Evolutionary conservation across 2,113 vertebrate genomes (phyloP).

Genomic region (Odocoileus hemionus): DNA sequence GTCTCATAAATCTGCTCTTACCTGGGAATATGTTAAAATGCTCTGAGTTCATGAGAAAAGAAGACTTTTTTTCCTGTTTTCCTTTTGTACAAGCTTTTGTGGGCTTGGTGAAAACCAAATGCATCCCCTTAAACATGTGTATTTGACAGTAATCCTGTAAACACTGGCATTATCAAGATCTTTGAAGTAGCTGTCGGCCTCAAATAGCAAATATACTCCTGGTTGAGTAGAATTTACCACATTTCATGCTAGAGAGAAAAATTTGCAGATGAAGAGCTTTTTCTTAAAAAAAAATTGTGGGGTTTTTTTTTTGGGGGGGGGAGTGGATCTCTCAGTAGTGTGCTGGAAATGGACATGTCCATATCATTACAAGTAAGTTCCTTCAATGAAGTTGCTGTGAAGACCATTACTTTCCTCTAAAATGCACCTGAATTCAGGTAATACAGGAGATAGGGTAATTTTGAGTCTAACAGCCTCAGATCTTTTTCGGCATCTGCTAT

Average conservation of each 20-base stretch:
- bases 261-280: background rate
- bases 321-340: background rate
- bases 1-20: background rate
- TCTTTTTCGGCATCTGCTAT: background rate
- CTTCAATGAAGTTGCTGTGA: background rate
- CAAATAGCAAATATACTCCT: background rate
- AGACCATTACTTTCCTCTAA: background rate
- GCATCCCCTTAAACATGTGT: background rate
- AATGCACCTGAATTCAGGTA: background rate
- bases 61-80: background rate
- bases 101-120: background rate
- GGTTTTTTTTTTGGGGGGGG: fast-evolving
- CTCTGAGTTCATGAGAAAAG: background rate
- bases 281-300: background rate
- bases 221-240: background rate
- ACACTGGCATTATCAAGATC: background rate
- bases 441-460: background rate
- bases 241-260: background rate
- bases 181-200: background rate
- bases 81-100: background rate
- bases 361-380: background rate
- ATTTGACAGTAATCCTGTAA: background rate
- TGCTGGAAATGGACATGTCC: background rate
- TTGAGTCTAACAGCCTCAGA: background rate
- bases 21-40: background rate